Percentiles rank a stretch among this genome's conserved stretches.
phyloP scores from a whole-genome alignment of 2,888 invertebrate genomes.

The Lithodes maja region DNA sequence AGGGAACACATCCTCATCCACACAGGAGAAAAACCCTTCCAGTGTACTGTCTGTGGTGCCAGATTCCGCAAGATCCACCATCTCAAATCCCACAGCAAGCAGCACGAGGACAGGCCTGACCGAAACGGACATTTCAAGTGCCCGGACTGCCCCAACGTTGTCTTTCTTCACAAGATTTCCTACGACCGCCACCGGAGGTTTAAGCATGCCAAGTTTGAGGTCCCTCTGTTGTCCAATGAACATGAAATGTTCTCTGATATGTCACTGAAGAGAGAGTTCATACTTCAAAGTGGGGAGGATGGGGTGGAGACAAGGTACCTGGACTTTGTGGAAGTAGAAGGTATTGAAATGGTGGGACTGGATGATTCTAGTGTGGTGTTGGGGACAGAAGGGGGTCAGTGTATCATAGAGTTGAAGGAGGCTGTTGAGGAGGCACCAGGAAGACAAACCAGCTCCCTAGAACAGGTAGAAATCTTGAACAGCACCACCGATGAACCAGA shows the following conservation, averaged over 20 bases:
- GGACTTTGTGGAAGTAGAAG: slow-evolving; percentile 36
- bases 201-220: slow-evolving; percentile 33
- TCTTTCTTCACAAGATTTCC: slow-evolving; percentile 49
- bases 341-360: slow-evolving; percentile 49
- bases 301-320: slow-evolving; percentile 6
- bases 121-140: slow-evolving; percentile 28
- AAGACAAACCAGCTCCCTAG: slow-evolving; percentile 8
- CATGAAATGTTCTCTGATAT: neutral
- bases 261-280: slow-evolving; percentile 27
- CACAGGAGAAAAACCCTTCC: slow-evolving; percentile 56
- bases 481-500: neutral
- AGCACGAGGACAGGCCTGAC: slow-evolving; percentile 30
- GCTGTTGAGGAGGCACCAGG: slow-evolving; percentile 21
- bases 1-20: slow-evolving; percentile 53
- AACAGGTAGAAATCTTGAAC: slow-evolving; percentile 5
- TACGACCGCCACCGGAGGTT: slow-evolving; percentile 44
- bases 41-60: slow-evolving; percentile 40
- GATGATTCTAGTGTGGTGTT: slow-evolving; percentile 20
- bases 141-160: slow-evolving; percentile 37
- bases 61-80: slow-evolving; percentile 49
- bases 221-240: neutral
- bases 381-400: slow-evolving; percentile 43
- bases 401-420: slow-evolving; percentile 48
- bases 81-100: slow-evolving; percentile 46
- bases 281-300: slow-evolving; percentile 4